phyloP scores from a whole-genome alignment of 2,888 invertebrate genomes.

The Lasius fuliginosus region DNA sequence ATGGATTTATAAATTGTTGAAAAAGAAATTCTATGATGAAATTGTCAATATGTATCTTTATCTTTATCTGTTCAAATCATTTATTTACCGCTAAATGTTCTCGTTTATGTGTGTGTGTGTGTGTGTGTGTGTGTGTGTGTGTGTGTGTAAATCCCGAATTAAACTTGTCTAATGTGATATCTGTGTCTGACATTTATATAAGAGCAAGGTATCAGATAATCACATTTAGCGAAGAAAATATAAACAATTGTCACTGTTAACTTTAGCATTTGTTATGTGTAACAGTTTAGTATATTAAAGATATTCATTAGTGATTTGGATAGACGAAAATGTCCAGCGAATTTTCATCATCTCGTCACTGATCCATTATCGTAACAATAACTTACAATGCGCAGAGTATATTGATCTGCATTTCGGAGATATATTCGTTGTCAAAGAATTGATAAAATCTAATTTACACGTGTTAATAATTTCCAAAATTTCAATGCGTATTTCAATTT shows the following conservation, averaged over 20 bases:
- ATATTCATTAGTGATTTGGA: background rate
- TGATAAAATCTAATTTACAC: background rate
- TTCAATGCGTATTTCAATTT: background rate
- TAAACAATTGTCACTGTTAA: background rate
- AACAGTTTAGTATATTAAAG: background rate
- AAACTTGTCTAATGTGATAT: background rate
- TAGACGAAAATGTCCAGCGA: background rate
- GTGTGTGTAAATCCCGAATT: background rate
- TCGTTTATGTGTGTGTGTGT: background rate
- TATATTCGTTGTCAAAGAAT: background rate
- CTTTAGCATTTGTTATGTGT: background rate
- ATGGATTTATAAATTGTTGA: background rate
- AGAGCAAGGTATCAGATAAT: background rate
- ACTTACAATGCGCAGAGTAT: background rate
- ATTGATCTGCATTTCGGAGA: slow-evolving; percentile 2
- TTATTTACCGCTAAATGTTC: background rate
- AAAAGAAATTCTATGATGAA: background rate
- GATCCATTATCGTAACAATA: slow-evolving; percentile 8
- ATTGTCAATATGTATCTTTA: background rate
- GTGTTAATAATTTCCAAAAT: background rate
- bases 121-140: background rate
- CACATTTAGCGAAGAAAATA: background rate
- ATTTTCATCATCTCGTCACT: background rate
- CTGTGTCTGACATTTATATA: background rate
- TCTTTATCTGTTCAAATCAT: background rate